phyloP scores from a whole-genome alignment of 1,140 invertebrate species.

The Adelges cooleyi region DNA sequence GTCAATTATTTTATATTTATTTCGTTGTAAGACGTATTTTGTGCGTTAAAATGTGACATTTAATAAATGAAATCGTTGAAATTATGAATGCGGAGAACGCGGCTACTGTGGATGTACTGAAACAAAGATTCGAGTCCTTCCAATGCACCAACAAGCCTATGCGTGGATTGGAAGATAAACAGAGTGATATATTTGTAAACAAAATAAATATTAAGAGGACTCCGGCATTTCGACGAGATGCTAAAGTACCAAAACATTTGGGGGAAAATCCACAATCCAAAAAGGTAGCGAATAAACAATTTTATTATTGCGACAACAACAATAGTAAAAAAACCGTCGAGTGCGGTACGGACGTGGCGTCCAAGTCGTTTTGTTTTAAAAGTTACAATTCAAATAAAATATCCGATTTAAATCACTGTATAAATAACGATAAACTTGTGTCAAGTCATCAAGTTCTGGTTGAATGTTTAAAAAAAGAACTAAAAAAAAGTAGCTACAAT shows the following conservation, averaged over 20 bases:
- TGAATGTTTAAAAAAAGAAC: background rate
- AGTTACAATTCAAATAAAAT: slow-evolving; percentile 5
- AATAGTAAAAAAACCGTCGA: background rate
- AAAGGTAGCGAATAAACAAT: slow-evolving; percentile 9
- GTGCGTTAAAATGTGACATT: background rate
- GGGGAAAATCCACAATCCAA: background rate
- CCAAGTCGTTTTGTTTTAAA: background rate
- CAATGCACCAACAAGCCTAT: background rate
- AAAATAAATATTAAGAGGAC: slow-evolving; percentile 38
- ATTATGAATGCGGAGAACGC: slow-evolving; percentile 7
- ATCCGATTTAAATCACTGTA: background rate
- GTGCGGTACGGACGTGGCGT: background rate
- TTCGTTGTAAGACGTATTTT: background rate
- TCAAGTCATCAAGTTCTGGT: background rate
- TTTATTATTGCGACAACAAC: too few relatives aligned
- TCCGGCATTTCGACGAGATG: slow-evolving; percentile 28
- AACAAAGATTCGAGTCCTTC: slow-evolving; percentile 5
- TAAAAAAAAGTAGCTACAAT: background rate
- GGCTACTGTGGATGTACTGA: background rate
- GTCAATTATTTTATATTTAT: too few relatives aligned
- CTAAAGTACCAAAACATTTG: slow-evolving; percentile 2
- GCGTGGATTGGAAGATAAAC: background rate
- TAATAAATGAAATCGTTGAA: background rate
- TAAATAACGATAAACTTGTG: background rate
- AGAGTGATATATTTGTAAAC: background rate